Base-by-base conservation (phyloP, 2,113 vertebrate species). In the Myrmophylax atrothorax region DNA sequence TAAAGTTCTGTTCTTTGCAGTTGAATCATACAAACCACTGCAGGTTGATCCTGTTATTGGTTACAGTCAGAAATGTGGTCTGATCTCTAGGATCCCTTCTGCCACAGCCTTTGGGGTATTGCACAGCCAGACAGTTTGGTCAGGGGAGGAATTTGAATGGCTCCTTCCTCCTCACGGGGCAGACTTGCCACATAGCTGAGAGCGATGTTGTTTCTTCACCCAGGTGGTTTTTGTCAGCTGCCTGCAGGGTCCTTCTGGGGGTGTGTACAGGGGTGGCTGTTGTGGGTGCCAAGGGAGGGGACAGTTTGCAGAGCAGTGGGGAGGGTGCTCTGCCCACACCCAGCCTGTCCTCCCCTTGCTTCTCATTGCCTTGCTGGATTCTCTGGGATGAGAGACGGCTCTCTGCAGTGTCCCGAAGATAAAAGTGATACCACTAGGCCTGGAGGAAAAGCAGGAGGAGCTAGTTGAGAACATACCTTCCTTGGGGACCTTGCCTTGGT, bases 361-460 rank as follows among this genome's bases (percentile, higher is more conserved):
- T 60, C 53, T 67, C 46, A 6, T n/a, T 62, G 63, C 52, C 17
- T 44, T 55, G 14, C 3, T 69, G 7, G 6, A 8, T 56, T 79
- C 59, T 67, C 37, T 1, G 3, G 53, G 50, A 35, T 0, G 5
- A 68, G 73, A 64, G 24, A 24, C 0, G 0, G 20, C 64, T 78
- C 38, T 93, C 55, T 78, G 66, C 4, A 3, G 44, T 1, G 0
- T 55, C 53, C 38, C 66, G 38, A 59, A 77, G 84, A 76, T 80
- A 84, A 47, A 73, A 81, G 35, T 59, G 82, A 46, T 52, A 63
- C 17, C 1, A 2, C 13, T 40, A 33, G 38, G 28, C 20, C 52
- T 88, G 68, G 75, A 84, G 83, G 82, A 91, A 37, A 38, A 84
- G 38, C 44, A 50, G 62, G 3, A 87, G 19, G 42, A 52, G 64